Base-by-base conservation (phyloP, 2,888 invertebrate species). In the Romanomermis culicivorax region DNA sequence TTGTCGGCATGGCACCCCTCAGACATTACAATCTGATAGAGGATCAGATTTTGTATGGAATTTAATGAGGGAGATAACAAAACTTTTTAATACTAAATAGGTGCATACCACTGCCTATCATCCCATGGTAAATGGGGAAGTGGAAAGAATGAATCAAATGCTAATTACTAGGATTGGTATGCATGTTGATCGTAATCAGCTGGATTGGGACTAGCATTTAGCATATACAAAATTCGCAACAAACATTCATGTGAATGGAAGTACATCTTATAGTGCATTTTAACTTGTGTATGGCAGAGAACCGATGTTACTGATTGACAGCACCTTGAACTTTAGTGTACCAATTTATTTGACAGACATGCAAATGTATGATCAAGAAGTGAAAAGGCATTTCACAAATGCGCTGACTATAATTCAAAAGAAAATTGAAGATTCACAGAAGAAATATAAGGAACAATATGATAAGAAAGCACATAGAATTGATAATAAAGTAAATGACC, bases 151-250 rank as follows among this genome's bases (percentile, higher is more conserved):
- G 1, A 58, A 57, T 48, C 29, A 59, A 24, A 64, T 63, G 1
- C 50, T 63, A 20, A 43, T 48, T 4, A 48, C 50, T n/a, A 58
- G 61, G 56, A 20, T 66, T 2, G 51, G 55, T 14, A 56, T 60
- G 54, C 64, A 60, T 56, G 58, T 60, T 26, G 42, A 61, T 26
- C 47, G 58, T 7, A 42, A 59, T 27, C 64, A 63, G 27, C n/a
- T n/a, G 4, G 54, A 61, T 30, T 66, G 65, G 65, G 65, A 66
- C 55, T 2, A 57, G 14, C 56, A 56, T 43, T 47, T 65, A 4
- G 57, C 56, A 2, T 56, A 59, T 27, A 55, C 61, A 2, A 51
- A 57, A 2, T 61, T 61, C 54, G 62, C 61, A 3, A 64, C 63
- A 51, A 58, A 62, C 20, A 54, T 58, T 1, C 58, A 55, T 2